phyloP scores from a whole-genome alignment of 2,113 vertebrate species.

The Sinocyclocheilus anophthalmus region DNA sequence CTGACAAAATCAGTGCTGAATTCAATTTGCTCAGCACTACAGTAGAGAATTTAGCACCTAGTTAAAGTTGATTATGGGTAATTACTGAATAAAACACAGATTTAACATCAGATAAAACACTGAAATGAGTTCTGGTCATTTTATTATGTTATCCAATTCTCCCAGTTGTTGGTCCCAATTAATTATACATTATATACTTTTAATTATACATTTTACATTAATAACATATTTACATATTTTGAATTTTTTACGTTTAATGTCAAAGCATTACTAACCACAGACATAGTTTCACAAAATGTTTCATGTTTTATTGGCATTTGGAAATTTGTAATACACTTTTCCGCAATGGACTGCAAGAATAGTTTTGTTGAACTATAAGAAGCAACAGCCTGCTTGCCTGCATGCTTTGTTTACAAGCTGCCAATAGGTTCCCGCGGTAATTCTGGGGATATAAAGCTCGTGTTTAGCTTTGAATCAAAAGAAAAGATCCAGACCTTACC shows the following conservation, averaged over 20 bases:
- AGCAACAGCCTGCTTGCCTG: background rate
- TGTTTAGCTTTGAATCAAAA: conserved; percentile 14
- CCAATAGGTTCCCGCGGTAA: background rate
- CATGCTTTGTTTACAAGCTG: conserved; percentile 14
- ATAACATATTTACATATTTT: background rate
- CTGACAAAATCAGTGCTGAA: background rate
- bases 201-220: background rate
- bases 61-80: background rate
- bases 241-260: background rate
- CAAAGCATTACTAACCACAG: background rate
- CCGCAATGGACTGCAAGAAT: background rate
- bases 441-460: background rate
- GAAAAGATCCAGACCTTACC: conserved; percentile 12
- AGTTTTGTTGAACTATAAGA: background rate
- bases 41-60: background rate
- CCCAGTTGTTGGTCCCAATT: no score
- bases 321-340: background rate
- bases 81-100: background rate
- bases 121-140: no score
- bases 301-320: conserved; percentile 1
- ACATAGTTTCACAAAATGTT: background rate
- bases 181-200: no score
- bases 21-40: background rate
- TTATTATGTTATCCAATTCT: no score
- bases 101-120: no score